phyloP scores from a whole-genome alignment of 2,888 invertebrate genomes.

The Gortyna flavago region DNA sequence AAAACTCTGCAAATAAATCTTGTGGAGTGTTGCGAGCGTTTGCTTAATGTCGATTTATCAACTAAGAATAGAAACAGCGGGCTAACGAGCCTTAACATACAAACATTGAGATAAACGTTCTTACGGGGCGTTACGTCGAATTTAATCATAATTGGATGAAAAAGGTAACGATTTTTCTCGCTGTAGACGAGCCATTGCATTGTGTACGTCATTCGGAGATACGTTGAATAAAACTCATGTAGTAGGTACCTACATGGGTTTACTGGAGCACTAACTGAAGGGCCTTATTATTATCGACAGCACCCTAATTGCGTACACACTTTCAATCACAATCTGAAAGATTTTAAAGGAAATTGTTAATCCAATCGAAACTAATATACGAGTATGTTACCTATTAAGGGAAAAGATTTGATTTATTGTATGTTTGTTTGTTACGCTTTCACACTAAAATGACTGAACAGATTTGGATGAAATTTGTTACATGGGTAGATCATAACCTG shows the following conservation, averaged over 20 bases:
- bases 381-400: neutral
- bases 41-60: conserved; percentile 59
- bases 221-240: neutral
- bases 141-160: conserved; percentile 15
- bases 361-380: neutral
- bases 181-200: neutral
- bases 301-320: neutral
- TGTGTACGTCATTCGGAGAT: neutral
- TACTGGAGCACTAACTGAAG: neutral
- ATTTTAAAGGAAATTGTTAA: neutral
- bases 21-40: conserved; percentile 45
- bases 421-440: neutral
- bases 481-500: neutral
- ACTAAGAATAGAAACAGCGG: conserved; percentile 39
- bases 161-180: neutral
- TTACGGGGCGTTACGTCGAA: neutral
- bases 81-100: conserved; percentile 48
- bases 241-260: neutral
- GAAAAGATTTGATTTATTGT: neutral
- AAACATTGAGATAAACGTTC: conserved; percentile 46
- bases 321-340: neutral
- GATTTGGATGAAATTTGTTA: neutral
- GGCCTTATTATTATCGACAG: neutral
- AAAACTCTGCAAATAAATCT: conserved; percentile 53
- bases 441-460: accelerated